Evolutionary conservation across 64 coral and sea anemone genomes (phyloP).

Genomic region (Montipora efflorescens): DNA sequence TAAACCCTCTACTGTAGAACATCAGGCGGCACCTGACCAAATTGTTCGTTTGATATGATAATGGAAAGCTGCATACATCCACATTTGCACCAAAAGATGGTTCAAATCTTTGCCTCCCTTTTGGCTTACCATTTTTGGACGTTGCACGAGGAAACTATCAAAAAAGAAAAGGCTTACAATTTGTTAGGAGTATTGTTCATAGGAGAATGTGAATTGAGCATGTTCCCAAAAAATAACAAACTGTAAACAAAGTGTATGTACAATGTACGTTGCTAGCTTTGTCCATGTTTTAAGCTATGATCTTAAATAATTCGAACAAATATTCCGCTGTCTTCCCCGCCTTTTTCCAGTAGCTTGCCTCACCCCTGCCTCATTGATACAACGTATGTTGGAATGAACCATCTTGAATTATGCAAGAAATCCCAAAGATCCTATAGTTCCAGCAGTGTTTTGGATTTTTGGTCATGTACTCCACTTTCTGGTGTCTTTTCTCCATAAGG

Average conservation of each 20-base stretch:
- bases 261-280: background rate
- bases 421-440: conserved; percentile 19
- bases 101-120: too few relatives aligned
- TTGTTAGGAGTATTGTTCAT: too few relatives aligned
- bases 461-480: background rate
- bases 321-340: conserved; percentile 11
- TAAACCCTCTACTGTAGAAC: too few relatives aligned
- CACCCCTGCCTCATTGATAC: background rate
- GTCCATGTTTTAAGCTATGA: background rate
- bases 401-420: conserved; percentile 24
- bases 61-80: too few relatives aligned
- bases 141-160: too few relatives aligned
- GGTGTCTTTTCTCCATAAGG: background rate
- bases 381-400: background rate
- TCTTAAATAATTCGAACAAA: background rate
- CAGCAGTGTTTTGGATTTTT: conserved; percentile 24
- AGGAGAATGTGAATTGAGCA: too few relatives aligned
- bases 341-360: background rate
- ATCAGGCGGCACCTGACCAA: too few relatives aligned
- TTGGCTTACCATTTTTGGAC: too few relatives aligned
- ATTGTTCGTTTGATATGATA: too few relatives aligned
- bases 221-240: too few relatives aligned
- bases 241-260: background rate
- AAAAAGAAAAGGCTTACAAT: too few relatives aligned
- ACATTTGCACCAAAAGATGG: too few relatives aligned